A percentile compares a stretch with the other conserved stretches of the same genome.
phyloP scores from a whole-genome alignment of 2,797 vertebrate genomes.

The Dryobates pubescens region DNA sequence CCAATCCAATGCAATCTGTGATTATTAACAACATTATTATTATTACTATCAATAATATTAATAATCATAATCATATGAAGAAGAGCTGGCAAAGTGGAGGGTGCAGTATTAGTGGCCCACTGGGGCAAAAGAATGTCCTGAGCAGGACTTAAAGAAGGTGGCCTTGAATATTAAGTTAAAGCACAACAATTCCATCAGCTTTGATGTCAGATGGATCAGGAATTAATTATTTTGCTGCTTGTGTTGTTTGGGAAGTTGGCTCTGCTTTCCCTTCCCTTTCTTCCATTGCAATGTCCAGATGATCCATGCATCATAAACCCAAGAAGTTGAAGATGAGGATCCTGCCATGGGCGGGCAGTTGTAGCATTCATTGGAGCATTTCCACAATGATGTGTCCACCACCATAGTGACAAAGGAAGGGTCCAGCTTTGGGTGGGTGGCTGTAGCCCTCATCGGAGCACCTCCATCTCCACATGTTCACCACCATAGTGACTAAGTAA shows the following conservation, averaged over 20 bases:
- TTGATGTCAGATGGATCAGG: neutral
- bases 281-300: accelerated
- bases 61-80: neutral
- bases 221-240: neutral
- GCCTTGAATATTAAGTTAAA: neutral
- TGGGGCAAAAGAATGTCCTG: neutral
- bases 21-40: too few species aligned
- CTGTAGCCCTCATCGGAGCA: neutral
- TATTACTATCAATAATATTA: neutral
- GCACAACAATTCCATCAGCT: neutral
- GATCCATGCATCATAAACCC: neutral
- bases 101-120: neutral
- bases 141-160: neutral
- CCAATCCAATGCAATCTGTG: too few species aligned
- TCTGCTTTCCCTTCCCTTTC: neutral
- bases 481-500: constrained; percentile 23
- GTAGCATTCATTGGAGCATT: neutral
- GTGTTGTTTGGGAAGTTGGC: neutral
- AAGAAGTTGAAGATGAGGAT: neutral
- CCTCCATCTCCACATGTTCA: neutral
- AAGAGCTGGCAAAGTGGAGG: neutral
- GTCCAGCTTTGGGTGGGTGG: neutral
- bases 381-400: neutral
- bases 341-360: neutral
- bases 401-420: constrained; percentile 12